phyloP scores from a whole-genome alignment of 35 echinoderm and acorn worm genomes.

The Heliocidaris erythrogramma region DNA sequence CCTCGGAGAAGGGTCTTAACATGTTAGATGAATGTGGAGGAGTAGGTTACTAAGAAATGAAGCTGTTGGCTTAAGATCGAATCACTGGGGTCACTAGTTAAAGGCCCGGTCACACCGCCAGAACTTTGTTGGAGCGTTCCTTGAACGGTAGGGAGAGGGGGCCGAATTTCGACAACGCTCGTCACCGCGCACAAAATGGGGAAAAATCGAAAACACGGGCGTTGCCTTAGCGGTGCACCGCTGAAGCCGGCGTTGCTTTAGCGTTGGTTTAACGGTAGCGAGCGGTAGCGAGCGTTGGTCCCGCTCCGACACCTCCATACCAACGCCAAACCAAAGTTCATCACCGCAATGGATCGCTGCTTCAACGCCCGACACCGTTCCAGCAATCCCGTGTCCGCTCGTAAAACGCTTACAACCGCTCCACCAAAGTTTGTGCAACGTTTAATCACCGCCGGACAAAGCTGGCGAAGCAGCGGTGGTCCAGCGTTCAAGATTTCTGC shows the following conservation, averaged over 20 bases:
- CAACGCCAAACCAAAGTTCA: constrained; percentile 36
- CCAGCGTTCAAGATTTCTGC: constrained; percentile 19
- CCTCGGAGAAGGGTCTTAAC: too few relatives aligned
- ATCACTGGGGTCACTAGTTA: not conserved
- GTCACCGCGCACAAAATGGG: constrained; percentile 39
- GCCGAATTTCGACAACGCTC: constrained; percentile 41
- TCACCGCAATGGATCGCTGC: constrained; percentile 20
- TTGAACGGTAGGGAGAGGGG: constrained; percentile 39
- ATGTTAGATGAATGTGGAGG: too few relatives aligned
- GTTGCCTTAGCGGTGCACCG: constrained; percentile 7
- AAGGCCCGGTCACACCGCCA: constrained; percentile 30
- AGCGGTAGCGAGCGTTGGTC: constrained; percentile 28
- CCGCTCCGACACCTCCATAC: constrained; percentile 36
- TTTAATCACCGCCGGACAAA: too few relatives aligned
- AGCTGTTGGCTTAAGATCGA: too few relatives aligned
- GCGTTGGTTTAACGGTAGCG: constrained; percentile 32
- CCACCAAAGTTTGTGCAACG: constrained; percentile 35
- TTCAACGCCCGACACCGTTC: constrained; percentile 31
- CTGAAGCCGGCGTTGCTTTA: constrained; percentile 27
- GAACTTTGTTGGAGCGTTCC: constrained; percentile 25
- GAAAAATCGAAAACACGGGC: not conserved
- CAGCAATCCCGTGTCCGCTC: constrained; percentile 25
- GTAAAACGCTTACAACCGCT: constrained; percentile 35
- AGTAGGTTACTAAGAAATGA: too few relatives aligned
- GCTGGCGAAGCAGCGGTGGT: constrained; percentile 35